A percentile compares a stretch with the other conserved stretches of the same genome.
These are phyloP conservation scores for Saxidomus purpurata DNA, from an alignment of 1,140 invertebrate genomes.

Conservation along the genomic window DNA sequence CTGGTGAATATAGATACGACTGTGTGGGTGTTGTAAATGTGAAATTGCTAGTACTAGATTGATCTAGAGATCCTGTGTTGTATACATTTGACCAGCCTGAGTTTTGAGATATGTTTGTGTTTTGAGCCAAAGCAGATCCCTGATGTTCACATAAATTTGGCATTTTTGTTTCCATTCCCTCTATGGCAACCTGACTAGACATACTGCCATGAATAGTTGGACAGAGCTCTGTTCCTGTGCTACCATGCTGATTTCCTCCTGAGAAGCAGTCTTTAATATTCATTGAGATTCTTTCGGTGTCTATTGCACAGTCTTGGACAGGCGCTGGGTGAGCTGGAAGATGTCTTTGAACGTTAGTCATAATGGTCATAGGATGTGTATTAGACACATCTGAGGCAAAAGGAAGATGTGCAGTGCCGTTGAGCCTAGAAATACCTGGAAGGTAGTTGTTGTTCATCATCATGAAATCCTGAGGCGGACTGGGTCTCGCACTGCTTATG, in stretches of 20 bases:
- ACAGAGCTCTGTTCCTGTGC: neutral
- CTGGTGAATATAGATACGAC: constrained; percentile 24
- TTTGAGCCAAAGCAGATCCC: neutral
- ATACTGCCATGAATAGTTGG: neutral
- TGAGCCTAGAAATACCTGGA: neutral
- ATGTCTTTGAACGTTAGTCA: neutral
- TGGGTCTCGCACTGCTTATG: neutral
- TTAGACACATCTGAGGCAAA: neutral
- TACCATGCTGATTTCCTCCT: neutral
- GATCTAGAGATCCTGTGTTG: neutral
- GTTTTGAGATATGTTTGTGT: neutral
- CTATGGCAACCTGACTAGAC: neutral
- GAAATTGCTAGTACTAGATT: neutral
- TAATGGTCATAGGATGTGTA: neutral
- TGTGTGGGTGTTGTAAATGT: constrained; percentile 42
- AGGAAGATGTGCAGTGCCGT: neutral
- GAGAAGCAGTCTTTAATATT: neutral
- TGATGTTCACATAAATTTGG: neutral
- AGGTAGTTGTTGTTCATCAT: constrained; percentile 36
- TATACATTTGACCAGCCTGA: neutral
- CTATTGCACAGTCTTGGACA: neutral
- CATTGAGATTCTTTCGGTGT: neutral
- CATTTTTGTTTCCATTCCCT: neutral
- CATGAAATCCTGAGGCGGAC: neutral
- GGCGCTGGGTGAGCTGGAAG: neutral